A percentile compares a stretch with the other conserved stretches of the same genome.
Conservation (phyloP, 2,797 vertebrate genomes). For the Lemur catta region DNA sequence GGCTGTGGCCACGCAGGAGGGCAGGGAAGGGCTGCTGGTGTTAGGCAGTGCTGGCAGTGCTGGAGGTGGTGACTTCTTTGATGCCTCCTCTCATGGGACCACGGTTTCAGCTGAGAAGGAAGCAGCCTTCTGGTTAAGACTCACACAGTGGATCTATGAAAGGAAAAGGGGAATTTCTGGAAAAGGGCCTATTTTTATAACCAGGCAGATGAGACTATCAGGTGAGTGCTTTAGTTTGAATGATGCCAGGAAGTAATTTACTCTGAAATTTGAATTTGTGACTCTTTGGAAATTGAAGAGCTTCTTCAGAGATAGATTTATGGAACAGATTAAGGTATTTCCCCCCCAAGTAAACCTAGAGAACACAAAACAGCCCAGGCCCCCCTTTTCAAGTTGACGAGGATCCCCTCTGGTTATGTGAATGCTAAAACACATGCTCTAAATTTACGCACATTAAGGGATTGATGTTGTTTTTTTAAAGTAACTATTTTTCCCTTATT, state of each 20-base stretch:
- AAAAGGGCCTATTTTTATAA: constrained; percentile 1
- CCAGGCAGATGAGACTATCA: background rate
- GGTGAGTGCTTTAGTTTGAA: constrained; percentile 40
- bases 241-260: constrained; percentile 22
- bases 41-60: too few species aligned
- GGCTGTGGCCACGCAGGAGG: background rate
- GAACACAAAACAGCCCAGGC: background rate
- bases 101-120: background rate
- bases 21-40: background rate
- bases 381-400: background rate
- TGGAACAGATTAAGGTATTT: background rate
- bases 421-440: constrained; percentile 3
- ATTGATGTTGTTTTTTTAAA: constrained; percentile 44
- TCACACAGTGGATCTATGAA: background rate
- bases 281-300: constrained; percentile 23
- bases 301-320: constrained; percentile 30
- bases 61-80: background rate
- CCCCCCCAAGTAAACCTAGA: background rate
- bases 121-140: background rate
- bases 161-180: constrained; percentile 42
- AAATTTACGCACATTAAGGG: constrained; percentile 7
- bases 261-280: constrained; percentile 22
- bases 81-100: background rate
- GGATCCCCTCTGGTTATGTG: background rate
- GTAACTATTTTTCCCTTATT: constrained; percentile 41